Base-by-base conservation (phyloP, 2,797 vertebrate species). In the Smutsia temminckii region DNA sequence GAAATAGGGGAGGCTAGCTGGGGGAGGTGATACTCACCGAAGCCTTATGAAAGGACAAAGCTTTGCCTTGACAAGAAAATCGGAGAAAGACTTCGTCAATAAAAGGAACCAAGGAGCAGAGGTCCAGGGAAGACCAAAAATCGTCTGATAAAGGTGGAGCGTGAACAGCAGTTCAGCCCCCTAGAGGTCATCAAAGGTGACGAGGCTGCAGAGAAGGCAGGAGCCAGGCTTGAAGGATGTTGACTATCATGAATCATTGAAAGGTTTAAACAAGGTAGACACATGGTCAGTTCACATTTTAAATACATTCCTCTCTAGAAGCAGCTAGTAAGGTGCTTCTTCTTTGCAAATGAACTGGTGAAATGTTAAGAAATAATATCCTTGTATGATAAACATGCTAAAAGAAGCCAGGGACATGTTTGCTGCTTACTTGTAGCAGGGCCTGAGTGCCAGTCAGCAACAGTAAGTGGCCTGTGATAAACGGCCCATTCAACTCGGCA, bases 381-480 rank as follows among this genome's bases (percentile, higher is more conserved):
- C 21, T 1, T 32, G 49, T 46, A n/a, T 0, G 34, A 84, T 34
- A 69, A 59, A 72, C 37, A 51, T 71, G 68, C 71, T 71, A 40
- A 72, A 85, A 93, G 74, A 71, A 71, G 40, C 20, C 64, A 71
- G 85, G 20, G 78, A 77, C 78, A 69, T 49, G 89, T 57, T 61
- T 21, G 55, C 72, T 79, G 91, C 93, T 89, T 85, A 37, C 83
- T 85, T 77, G 49, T 71, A 90, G 80, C 53, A 59, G 63, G 66
- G 57, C 78, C 88, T 23, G n/a, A 46, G 59, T 55, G 49, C 81
- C 69, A 95, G 96, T 96, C 95, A 92, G 81, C 91, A 88, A 86
- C 71, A 78, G 91, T 97, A 95, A 96, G 40, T 95, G 86, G 84
- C 88, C 92, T 85, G 84, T 96, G 97, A 98, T 96, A 96, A 98